phyloP scores from a whole-genome alignment of 2,797 vertebrate genomes.

The Crenichthys baileyi region DNA sequence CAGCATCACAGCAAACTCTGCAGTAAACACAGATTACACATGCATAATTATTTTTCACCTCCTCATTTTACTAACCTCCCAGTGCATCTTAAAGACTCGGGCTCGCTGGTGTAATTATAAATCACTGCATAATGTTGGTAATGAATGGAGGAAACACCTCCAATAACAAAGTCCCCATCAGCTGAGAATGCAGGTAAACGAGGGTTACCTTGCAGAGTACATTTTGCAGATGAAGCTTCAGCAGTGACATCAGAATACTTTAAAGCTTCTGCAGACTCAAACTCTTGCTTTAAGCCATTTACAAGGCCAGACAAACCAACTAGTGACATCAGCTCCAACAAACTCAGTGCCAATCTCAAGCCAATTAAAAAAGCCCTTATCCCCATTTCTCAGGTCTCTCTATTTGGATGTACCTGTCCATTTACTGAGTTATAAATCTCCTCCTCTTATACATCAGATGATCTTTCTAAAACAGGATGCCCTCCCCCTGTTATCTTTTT shows the following conservation, averaged over 20 bases:
- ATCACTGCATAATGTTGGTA: slow-evolving; percentile 34
- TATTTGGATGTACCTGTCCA: neutral
- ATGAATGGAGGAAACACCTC: slow-evolving; percentile 69
- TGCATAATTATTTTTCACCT: accelerated
- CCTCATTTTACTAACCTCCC: slow-evolving; percentile 54
- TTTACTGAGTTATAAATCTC: neutral
- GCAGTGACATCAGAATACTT: neutral
- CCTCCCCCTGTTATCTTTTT: neutral
- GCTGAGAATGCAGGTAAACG: neutral
- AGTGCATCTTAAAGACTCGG: slow-evolving; percentile 56
- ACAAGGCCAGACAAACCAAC: neutral
- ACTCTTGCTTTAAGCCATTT: neutral
- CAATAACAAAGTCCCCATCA: slow-evolving; percentile 32
- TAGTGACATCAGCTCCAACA: neutral
- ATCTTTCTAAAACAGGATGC: neutral
- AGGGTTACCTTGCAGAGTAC: neutral
- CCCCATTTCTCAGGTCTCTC: slow-evolving; percentile 16
- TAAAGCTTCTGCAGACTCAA: neutral
- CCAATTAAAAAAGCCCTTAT: neutral
- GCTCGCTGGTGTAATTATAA: slow-evolving; percentile 55
- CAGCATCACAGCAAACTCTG: neutral
- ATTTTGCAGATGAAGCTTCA: slow-evolving; percentile 4
- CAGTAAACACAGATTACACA: neutral
- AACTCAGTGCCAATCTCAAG: slow-evolving; percentile 19
- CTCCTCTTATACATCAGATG: neutral